Evolutionary conservation across 2,888 invertebrate genomes (phyloP), one percentile per base, ranked within the genome.

Genomic region (Caenorhabditis macrosperma): DNA sequence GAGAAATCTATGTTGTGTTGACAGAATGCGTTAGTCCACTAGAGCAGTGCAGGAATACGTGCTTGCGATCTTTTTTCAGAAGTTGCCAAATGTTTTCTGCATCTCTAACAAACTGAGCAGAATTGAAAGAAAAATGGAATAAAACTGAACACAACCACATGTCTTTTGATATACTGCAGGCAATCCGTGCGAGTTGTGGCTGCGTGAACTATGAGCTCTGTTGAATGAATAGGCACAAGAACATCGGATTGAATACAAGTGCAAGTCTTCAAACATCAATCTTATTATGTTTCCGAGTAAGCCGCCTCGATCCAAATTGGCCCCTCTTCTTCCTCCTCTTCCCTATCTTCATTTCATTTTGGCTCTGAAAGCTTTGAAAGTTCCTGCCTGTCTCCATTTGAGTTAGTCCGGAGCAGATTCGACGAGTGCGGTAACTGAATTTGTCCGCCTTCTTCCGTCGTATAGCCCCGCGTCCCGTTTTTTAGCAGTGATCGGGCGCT

Each of bases 401-500:
- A 61, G 30, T 63, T 61, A 72, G 55, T 64, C 30, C 63, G 50
- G 48, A 57, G 72, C 57, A 64, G 63, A 72, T 72, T 63, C 55
- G 63, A 17, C 28, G 57, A 74, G 50, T 41, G 74, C 74, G 74
- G 74, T 74, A 74, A 74, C 74, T 38, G 50, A 74, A 64, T 74
- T 74, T 74, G 74, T 48, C 55, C 48, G 63, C 33, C 61, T 52
- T 46, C 59, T 28, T n/a, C 15, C 38, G 50, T 64, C 57, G 64
- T 74, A 64, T 52, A 74, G 74, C 74, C 28, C 26, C 48, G n/a
- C 26, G 52, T 57, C 48, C 48, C 48, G 59, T 63, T 50, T 52
- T 52, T 54, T 72, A 38, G 44, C 20, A 64, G 5, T 54, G 26
- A 55, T 72, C 61, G 48, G n/a, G 44, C n/a, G 30, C 46, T 55